phyloP scores from a whole-genome alignment of 35 echinoderm and acorn worm genomes.

The Amphiura filiformis region DNA sequence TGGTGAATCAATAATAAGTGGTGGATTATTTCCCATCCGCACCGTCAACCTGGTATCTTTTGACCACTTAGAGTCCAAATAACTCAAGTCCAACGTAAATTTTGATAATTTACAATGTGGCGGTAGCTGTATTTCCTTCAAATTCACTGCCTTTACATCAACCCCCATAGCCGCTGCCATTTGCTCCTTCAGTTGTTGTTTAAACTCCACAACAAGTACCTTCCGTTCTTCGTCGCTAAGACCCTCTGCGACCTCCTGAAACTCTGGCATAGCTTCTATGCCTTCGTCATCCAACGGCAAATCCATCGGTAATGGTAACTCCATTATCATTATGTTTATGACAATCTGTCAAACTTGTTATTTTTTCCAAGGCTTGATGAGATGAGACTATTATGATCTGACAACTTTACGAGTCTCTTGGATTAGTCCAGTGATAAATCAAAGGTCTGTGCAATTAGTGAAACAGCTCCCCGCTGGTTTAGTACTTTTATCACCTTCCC shows the following conservation, averaged over 20 bases:
- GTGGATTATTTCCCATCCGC: background rate
- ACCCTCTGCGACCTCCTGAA: background rate
- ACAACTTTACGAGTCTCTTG: no score
- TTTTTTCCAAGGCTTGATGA: no score
- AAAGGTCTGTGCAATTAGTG: no score
- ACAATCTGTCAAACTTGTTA: no score
- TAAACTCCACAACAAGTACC: background rate
- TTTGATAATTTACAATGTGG: background rate
- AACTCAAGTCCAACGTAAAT: background rate
- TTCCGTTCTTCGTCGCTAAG: background rate
- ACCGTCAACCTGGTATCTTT: background rate
- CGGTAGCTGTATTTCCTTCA: background rate
- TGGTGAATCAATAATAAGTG: background rate
- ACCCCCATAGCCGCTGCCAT: background rate
- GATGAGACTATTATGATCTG: no score
- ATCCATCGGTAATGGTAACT: no score
- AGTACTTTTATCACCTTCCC: no score
- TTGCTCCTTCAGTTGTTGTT: background rate
- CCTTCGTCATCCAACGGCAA: no score
- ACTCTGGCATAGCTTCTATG: background rate
- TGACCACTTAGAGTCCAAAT: background rate
- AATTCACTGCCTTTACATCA: background rate
- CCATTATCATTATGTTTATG: no score
- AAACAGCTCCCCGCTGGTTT: no score
- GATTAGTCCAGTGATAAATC: no score